Base-by-base conservation (phyloP, 2,797 vertebrate species). In the Brachyalestes nurse region DNA sequence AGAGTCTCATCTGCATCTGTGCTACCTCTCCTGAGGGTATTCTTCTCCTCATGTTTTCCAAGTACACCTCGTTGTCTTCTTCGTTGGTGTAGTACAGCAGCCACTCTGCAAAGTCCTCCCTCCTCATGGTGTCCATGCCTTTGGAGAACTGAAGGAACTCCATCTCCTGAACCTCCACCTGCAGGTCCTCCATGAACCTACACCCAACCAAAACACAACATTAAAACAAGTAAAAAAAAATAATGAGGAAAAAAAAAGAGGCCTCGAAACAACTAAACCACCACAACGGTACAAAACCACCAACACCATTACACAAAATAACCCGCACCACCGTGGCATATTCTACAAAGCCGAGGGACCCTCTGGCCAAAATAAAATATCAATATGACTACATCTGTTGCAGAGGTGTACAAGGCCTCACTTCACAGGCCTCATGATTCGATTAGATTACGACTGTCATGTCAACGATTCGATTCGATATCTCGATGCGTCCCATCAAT, bases 21-120 rank as follows among this genome's bases (percentile, higher is more conserved):
- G 82, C 17, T 83, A 99, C 98, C 95, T 99, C 94, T 88, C 97
- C 97, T 4, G 96, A 90, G 1, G 97, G 95, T 64, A 99, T 95
- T 88, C 91, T 96, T 88, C 94, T 95, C 87, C 93, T 96, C 91
- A 99, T 94, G 73, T 99, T 99, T 81, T 97, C 96, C 97, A 97
- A 97, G 88, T 99, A 99, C 40, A 95, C 79, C 9, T 96, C 95
- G 78, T 99, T 99, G 92, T 98, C 93, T 90, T 97, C 96, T 84
- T 96, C 96, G 21, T 97, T 95, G 53, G 97, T 98, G 92, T 97
- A 99, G 88, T 97, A 96, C 17, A 99, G 94, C n/a, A 99, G 92
- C 98, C 98, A 99, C 51, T 96, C 96, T 0, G 95, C 97, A 89
- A 99, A 99, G 88, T 99, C 97, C 83, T 99, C 98, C 83, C 97